A percentile compares a stretch with the other conserved stretches of the same genome.
Conservation (phyloP, 2,113 vertebrate species). For the Phrynocephalus versicolor region DNA sequence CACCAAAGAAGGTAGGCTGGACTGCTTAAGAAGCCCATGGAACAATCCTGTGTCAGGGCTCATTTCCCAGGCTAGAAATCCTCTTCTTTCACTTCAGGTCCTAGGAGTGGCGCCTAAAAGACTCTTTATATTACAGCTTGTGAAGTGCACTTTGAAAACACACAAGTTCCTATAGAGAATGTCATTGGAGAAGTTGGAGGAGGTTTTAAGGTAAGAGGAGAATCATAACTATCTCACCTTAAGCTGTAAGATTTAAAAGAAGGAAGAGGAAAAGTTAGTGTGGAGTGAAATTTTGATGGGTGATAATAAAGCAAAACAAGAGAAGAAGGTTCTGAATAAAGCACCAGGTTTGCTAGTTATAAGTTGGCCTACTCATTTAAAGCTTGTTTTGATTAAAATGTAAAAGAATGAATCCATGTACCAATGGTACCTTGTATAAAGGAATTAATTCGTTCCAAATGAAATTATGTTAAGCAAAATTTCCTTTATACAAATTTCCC, state of each 20-base stretch:
- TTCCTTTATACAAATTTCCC: too few species aligned
- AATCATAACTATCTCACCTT: neutral
- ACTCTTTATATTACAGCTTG: slow-evolving; percentile 80
- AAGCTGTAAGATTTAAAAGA: neutral
- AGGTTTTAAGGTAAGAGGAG: slow-evolving; percentile 91
- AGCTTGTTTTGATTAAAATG: neutral
- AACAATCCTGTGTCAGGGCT: neutral
- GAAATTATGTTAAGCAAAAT: too few species aligned
- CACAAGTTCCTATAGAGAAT: slow-evolving; percentile 91
- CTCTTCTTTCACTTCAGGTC: neutral
- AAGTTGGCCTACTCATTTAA: neutral
- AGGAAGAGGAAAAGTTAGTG: neutral
- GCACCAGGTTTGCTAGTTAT: neutral
- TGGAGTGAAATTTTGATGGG: neutral
- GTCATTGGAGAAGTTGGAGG: slow-evolving; percentile 93
- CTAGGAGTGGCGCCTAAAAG: neutral
- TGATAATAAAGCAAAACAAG: neutral
- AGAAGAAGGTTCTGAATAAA: neutral
- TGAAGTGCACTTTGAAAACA: slow-evolving; percentile 92
- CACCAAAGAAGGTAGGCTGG: neutral
- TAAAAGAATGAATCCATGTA: neutral
- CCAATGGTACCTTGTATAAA: too few species aligned
- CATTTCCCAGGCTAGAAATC: neutral
- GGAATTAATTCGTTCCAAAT: too few species aligned
- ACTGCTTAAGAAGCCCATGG: neutral